These are phyloP conservation scores for Stigmatopora argus DNA, from an alignment of 2,113 vertebrate species.

Conservation along the genomic window DNA sequence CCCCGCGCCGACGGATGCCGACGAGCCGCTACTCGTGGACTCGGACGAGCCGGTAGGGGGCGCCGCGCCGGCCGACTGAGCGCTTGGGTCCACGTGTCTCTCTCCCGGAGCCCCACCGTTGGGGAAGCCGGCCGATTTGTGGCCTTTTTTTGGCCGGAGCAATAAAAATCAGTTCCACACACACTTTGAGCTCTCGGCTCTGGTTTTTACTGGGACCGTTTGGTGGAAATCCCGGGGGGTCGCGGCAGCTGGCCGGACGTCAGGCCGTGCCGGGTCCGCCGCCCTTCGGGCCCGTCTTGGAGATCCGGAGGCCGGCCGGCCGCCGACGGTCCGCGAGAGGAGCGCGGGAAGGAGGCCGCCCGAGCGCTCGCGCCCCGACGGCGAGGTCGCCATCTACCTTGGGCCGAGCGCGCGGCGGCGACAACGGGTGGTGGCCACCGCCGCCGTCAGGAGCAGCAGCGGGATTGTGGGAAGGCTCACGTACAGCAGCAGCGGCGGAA, in stretches of 20 bases:
- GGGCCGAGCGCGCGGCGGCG: conserved; percentile 88
- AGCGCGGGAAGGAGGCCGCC: not conserved
- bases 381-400: conserved; percentile 56
- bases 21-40: conserved; percentile 20
- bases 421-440: conserved; percentile 92
- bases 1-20: not conserved
- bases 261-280: conserved; percentile 76
- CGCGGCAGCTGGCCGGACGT: too few species aligned
- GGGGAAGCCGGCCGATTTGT: too few species aligned
- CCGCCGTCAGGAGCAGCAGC: conserved; percentile 87
- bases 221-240: too few species aligned
- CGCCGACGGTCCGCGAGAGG: conserved; percentile 71
- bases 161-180: too few species aligned
- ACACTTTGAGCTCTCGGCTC: too few species aligned
- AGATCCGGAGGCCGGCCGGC: conserved; percentile 91
- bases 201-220: not conserved
- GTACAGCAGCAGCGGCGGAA: conserved; percentile 78
- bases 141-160: too few species aligned
- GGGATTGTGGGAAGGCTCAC: conserved; percentile 94
- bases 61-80: not conserved
- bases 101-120: too few species aligned
- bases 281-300: conserved; percentile 75
- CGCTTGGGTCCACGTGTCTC: too few species aligned
- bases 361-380: too few species aligned
- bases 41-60: conserved; percentile 34